Base-by-base conservation (phyloP, 2,888 invertebrate genomes). In the Pyrocoelia pectoralis region DNA sequence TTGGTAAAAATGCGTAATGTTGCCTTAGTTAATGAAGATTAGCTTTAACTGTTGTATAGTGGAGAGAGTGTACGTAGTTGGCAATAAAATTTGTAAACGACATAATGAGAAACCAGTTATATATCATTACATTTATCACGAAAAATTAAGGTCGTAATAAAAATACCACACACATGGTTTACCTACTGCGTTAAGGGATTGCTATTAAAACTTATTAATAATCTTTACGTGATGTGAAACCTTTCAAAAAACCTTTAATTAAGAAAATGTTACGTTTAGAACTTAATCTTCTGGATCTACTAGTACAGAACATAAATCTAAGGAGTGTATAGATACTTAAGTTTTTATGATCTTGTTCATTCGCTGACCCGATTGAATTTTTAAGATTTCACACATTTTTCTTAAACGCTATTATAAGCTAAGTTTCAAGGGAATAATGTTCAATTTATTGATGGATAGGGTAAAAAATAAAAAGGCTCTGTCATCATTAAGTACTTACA, bases 21-120 rank as follows among this genome's bases (percentile, higher is more conserved):
- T 41, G 14, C 24, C 8, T 14, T 8, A 14, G n/a, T 41, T 41
- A 41, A 41, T 41, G 41, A 41, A 41, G 41, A 46, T 46, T 46
- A 15, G 15, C 15, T 14, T 43, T 15, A 43, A 3, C 46, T 17
- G 18, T 46, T 10, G 14, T 18, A n/a, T 13, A 13, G 15, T 15
- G 41, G 13, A 43, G 8, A 46, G 17, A 46, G 33, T 29, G 15
- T 29, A 50, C 33, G 53, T 48, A 33, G 53, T 46, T 46, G 43
- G 59, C 43, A 59, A 53, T 59, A 59, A 59, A 59, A 54, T 29
- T 46, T 18, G 38, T 46, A 41, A 54, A 59, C 58, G 54, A 59
- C 59, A 59, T 59, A 59, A 59, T 60, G 60, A 60, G 60, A 49
- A 60, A 60, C 54, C 54, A 49, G 60, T 59, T 59, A 46, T 46